These are phyloP conservation scores for Pandemis heparana DNA, from an alignment of 2,888 invertebrate species.

Conservation along the genomic window DNA sequence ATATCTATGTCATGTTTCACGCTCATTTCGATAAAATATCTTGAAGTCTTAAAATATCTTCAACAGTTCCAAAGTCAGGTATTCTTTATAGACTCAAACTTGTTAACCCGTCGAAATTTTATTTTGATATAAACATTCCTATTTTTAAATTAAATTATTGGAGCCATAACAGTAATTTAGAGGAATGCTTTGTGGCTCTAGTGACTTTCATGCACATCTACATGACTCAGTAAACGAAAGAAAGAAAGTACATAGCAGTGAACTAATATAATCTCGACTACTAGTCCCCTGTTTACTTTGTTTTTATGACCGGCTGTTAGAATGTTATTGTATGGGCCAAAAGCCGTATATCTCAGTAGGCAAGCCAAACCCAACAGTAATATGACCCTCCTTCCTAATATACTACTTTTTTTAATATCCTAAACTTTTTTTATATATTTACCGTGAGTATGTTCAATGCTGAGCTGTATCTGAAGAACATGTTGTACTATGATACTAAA, in stretches of 20 bases:
- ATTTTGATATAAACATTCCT: too few species aligned
- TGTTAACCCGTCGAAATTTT: too few species aligned
- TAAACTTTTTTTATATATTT: not conserved
- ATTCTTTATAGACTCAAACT: too few species aligned
- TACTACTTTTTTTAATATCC: slow-evolving; percentile 6
- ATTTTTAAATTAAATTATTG: too few species aligned
- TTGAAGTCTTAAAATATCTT: too few species aligned
- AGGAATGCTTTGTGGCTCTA: too few species aligned
- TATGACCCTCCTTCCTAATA: slow-evolving; percentile 13
- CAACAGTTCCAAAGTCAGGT: too few species aligned
- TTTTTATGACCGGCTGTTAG: slow-evolving; percentile 32
- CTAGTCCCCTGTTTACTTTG: slow-evolving; percentile 24
- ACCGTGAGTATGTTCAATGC: not conserved
- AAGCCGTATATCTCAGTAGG: slow-evolving; percentile 30
- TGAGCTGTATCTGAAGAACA: not conserved
- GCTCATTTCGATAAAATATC: too few species aligned
- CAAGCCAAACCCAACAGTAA: slow-evolving; percentile 17
- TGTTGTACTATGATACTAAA: not conserved
- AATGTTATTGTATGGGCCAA: slow-evolving; percentile 32
- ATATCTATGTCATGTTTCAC: too few species aligned
- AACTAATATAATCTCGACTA: slow-evolving; percentile 28
- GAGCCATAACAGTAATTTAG: too few species aligned
- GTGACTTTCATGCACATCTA: not conserved
- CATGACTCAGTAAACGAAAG: not conserved
- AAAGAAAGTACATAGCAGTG: slow-evolving; percentile 11